Evolutionary conservation across 2,113 vertebrate genomes (phyloP), one percentile per base, ranked within the genome.

Genomic region (Crocuta crocuta): DNA sequence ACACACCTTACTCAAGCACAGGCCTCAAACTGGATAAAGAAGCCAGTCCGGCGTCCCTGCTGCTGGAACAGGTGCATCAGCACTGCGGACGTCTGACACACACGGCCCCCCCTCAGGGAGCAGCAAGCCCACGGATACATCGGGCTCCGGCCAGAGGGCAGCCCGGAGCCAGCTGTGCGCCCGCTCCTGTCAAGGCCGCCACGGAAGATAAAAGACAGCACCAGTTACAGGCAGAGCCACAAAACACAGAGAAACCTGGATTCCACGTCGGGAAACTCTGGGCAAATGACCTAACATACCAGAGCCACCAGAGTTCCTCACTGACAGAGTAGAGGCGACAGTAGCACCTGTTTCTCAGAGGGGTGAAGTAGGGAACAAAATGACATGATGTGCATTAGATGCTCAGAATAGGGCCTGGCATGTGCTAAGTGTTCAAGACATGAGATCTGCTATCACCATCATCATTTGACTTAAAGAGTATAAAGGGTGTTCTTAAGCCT

Each of bases 61-160:
- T 70, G 33, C 45, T 23, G 43, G 70, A 58, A 50, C 5, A 1
- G 0, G 0, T 9, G 23, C 10, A 7, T 19, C 5, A 16, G 39
- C 26, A 19, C 17, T 0, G 0, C 45, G 13, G 70, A 23, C 24
- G 17, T 8, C 10, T 0, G 1, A 63, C 33, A 74, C 26, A 8
- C 45, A 50, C 0, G 17, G 35, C 15, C 21, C 1, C 8, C 43
- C 21, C 10, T 35, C 0, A 0, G 35, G 2, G 12, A 53, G 28
- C 33, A 16, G 35, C 23, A 21, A 79, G 58, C 31, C 23, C 7
- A 1, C 0, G 48, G 8, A 4, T 48, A 10, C 53, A 4, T n/a
- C 61, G 24, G 24, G 61, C 86, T 93, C 80, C 39, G 58, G 50
- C 74, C 23, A 58, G 33, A 61, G 16, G 33, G 45, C 13, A 48